Evolutionary conservation across 2,113 vertebrate species (phyloP).

Genomic region (Pedionomus torquatus): DNA sequence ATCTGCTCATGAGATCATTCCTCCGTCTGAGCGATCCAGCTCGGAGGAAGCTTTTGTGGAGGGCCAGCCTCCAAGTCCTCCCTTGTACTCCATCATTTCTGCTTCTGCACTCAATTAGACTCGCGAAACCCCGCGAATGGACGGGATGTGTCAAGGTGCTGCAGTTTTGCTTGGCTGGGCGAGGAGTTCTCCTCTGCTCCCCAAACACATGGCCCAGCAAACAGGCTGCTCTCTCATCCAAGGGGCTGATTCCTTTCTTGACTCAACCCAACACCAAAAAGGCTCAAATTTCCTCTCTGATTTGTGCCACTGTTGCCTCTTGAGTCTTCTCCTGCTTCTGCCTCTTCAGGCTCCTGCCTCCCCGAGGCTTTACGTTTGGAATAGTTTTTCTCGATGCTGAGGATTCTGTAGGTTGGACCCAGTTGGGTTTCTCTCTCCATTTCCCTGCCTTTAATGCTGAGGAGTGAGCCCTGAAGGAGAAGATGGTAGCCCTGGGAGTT

Average conservation of each 20-base stretch:
- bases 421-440: not conserved
- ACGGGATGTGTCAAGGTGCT: not conserved
- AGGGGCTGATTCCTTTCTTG: not conserved
- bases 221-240: not conserved
- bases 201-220: not conserved
- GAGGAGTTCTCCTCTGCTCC: not conserved
- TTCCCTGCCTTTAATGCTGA: not conserved
- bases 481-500: not conserved
- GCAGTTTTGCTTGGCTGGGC: not conserved
- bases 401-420: not conserved
- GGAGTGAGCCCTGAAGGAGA: not conserved
- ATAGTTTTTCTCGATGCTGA: not conserved
- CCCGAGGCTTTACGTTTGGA: rapidly evolving
- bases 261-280: not conserved
- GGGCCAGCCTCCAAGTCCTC: not conserved
- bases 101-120: slow-evolving; percentile 1
- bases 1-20: slow-evolving; percentile 55
- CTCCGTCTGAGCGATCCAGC: not conserved
- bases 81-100: not conserved
- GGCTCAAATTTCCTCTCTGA: not conserved
- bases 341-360: not conserved
- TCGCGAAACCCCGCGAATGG: rapidly evolving
- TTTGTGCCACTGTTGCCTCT: not conserved
- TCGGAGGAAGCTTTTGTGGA: slow-evolving; percentile 32
- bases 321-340: not conserved